Conservation (phyloP, 2,797 vertebrate species). For the Lerista edwardsae region DNA sequence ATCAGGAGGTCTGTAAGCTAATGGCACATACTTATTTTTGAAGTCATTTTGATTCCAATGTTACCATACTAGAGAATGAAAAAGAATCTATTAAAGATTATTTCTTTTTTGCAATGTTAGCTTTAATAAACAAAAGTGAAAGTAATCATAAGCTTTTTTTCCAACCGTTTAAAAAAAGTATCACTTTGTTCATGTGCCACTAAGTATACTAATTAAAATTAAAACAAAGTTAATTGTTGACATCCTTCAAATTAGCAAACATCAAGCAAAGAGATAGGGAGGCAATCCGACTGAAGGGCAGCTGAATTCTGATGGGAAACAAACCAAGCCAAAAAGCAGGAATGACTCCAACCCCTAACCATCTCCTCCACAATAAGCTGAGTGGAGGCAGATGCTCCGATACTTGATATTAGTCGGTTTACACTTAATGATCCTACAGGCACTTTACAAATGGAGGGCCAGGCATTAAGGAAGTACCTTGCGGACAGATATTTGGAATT, state of each 20-base stretch:
- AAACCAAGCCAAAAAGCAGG: background rate
- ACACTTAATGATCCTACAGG: background rate
- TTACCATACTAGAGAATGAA: background rate
- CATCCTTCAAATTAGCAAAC: background rate
- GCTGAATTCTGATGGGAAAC: background rate
- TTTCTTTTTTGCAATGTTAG: background rate
- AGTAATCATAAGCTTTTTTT: background rate
- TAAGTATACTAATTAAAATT: background rate
- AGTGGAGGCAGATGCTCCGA: background rate
- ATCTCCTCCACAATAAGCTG: background rate
- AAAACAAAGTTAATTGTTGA: background rate
- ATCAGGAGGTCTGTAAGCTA: background rate
- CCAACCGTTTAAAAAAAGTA: background rate
- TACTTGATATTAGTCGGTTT: constrained; percentile 8
- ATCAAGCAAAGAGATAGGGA: background rate
- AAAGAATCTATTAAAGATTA: background rate
- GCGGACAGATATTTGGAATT: constrained; percentile 18
- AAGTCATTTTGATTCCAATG: background rate
- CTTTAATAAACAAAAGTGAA: background rate
- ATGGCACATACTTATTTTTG: background rate
- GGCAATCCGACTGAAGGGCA: background rate
- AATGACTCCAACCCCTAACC: background rate
- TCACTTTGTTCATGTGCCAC: background rate
- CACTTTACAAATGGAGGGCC: background rate
- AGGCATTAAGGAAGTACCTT: background rate